Percentiles rank a stretch among this genome's conserved stretches.
phyloP scores from a whole-genome alignment of 2,113 vertebrate genomes.

The Rallus limicola region DNA sequence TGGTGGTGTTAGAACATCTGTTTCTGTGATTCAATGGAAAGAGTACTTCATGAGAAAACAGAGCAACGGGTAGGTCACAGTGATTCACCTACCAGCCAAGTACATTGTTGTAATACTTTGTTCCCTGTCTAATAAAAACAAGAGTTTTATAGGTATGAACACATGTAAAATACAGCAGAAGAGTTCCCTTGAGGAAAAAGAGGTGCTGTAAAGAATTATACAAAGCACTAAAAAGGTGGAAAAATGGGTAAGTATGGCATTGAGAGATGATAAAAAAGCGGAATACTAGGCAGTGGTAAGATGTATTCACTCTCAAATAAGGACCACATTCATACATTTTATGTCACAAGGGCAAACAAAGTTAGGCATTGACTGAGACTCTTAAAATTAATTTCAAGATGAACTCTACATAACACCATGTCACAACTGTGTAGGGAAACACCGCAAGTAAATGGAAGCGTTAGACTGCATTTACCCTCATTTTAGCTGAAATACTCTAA shows the following conservation, averaged over 20 bases:
- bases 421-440: not conserved
- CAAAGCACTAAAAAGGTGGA: not conserved
- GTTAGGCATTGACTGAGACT: not conserved
- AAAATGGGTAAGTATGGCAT: slow-evolving; percentile 24
- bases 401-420: not conserved
- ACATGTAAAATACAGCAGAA: slow-evolving; percentile 43
- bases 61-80: slow-evolving; percentile 62
- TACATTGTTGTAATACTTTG: slow-evolving; percentile 32
- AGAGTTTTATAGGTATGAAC: slow-evolving; percentile 57
- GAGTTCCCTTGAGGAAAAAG: slow-evolving; percentile 13
- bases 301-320: slow-evolving; percentile 12
- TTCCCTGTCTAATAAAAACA: slow-evolving; percentile 47
- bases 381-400: not conserved
- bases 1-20: slow-evolving; percentile 80
- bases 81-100: slow-evolving; percentile 70
- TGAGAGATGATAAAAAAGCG: slow-evolving; percentile 51
- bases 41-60: slow-evolving; percentile 80
- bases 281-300: not conserved
- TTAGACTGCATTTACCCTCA: not conserved
- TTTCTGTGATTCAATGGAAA: slow-evolving; percentile 82
- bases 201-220: slow-evolving; percentile 32
- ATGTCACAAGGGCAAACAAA: not conserved
- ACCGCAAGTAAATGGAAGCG: not conserved
- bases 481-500: not conserved
- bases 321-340: not conserved